phyloP scores from a whole-genome alignment of 1,140 invertebrate genomes.

The Conopomorpha cramerella region DNA sequence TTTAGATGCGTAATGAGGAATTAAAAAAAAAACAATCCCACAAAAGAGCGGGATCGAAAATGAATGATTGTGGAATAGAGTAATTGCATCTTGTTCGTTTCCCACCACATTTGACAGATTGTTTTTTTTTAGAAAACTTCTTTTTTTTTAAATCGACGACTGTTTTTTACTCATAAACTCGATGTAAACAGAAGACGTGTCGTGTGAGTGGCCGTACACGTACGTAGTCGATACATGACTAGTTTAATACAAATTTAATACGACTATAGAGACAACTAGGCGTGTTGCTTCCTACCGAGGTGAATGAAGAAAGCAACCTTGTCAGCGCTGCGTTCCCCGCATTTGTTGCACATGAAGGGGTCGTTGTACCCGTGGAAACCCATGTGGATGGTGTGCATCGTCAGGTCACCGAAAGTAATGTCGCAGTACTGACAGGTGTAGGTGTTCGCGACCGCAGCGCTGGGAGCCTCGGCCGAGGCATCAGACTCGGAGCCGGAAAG shows the following conservation, averaged over 20 bases:
- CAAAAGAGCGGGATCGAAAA: no score
- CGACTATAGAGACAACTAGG: conserved; percentile 42
- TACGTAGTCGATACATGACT: not conserved
- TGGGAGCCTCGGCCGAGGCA: conserved; percentile 18
- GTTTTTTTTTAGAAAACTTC: no score
- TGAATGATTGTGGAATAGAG: no score
- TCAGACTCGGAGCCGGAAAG: conserved; percentile 50
- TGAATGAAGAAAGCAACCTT: conserved; percentile 91
- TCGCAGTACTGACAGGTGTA: conserved; percentile 86
- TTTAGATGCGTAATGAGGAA: no score
- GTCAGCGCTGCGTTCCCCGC: conserved; percentile 81
- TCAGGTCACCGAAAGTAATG: conserved; percentile 86
- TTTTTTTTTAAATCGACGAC: no score
- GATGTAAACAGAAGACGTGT: not conserved
- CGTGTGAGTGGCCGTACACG: not conserved
- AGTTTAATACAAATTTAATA: no score
- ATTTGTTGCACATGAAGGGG: conserved; percentile 94
- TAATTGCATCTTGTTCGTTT: no score
- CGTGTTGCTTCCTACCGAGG: conserved; percentile 82
- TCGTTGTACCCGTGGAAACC: conserved; percentile 90
- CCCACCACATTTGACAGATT: no score
- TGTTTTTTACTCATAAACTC: not conserved
- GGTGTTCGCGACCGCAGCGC: conserved; percentile 16
- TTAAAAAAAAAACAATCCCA: no score
- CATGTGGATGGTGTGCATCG: conserved; percentile 96